Percentiles rank a stretch among this genome's conserved stretches.
These are phyloP conservation scores for Crotalus horridus DNA, from an alignment of 2,113 vertebrate species.

Conservation along the genomic window DNA sequence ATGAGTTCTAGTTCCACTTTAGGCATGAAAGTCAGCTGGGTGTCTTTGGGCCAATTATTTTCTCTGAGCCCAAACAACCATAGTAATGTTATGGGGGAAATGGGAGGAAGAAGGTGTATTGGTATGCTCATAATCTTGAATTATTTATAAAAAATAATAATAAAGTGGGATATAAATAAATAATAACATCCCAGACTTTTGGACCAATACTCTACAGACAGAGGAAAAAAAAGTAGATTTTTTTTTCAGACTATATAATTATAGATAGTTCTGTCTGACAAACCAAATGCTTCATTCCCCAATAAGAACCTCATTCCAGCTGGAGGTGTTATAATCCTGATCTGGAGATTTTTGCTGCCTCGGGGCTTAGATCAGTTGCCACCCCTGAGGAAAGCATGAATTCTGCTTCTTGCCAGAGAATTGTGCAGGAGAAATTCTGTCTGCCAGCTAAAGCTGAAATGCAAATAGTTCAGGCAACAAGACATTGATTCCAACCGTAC, in stretches of 20 bases:
- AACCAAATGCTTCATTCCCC: neutral
- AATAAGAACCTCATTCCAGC: neutral
- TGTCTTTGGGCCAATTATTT: no score
- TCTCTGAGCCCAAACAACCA: neutral
- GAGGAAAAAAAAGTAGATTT: neutral
- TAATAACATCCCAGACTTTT: neutral
- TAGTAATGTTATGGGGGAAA: neutral
- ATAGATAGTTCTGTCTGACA: neutral
- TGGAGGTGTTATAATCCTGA: neutral
- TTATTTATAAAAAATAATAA: neutral
- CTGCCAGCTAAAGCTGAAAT: neutral
- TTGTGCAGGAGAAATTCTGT: neutral
- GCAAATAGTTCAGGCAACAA: neutral
- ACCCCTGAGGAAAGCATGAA: neutral
- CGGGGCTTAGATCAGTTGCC: neutral
- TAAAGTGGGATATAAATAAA: neutral
- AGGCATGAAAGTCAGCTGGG: no score
- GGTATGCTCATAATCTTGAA: neutral
- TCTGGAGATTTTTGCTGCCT: neutral
- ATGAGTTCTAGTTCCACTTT: no score
- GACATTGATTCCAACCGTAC: neutral
- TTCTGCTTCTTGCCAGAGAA: neutral
- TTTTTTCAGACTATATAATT: neutral
- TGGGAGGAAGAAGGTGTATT: neutral
- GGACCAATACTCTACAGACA: neutral